These are phyloP conservation scores for Drosophila ochracea DNA, from an alignment of 2,888 invertebrate genomes.

Conservation along the genomic window DNA sequence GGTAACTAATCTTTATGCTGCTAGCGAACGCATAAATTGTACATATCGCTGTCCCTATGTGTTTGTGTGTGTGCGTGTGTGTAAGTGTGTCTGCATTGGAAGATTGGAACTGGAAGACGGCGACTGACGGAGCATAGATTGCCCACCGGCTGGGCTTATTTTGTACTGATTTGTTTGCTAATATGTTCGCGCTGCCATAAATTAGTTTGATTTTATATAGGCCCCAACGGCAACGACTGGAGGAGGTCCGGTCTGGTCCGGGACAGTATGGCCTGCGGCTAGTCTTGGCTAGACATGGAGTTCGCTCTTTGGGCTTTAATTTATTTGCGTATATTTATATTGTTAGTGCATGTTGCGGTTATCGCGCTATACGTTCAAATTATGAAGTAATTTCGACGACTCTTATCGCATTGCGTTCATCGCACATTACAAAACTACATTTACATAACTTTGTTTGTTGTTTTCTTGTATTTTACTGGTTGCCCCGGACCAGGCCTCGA, in stretches of 20 bases:
- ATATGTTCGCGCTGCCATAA: conserved; percentile 82
- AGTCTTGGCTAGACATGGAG: conserved; percentile 31
- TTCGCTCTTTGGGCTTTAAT: conserved; percentile 34
- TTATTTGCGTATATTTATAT: conserved; percentile 44
- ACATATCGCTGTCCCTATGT: conserved; percentile 31
- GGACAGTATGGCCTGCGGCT: conserved; percentile 42
- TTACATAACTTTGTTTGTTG: conserved; percentile 76
- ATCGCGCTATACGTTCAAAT: conserved; percentile 70
- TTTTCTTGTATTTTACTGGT: conserved; percentile 24
- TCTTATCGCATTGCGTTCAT: conserved; percentile 80
- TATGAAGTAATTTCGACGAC: conserved; percentile 75
- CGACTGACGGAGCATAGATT: conserved; percentile 21
- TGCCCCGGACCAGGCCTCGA: conserved; percentile 7
- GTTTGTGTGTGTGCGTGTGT: neutral
- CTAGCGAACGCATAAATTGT: conserved; percentile 75
- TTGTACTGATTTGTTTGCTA: conserved; percentile 83
- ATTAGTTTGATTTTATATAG: conserved; percentile 72
- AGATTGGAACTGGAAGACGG: conserved; percentile 21
- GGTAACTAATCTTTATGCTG: conserved; percentile 79
- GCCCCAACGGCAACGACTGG: conserved; percentile 39
- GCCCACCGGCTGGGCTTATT: conserved; percentile 72
- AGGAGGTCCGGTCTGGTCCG: conserved; percentile 36
- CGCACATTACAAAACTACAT: conserved; percentile 81
- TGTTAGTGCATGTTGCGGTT: conserved; percentile 64
- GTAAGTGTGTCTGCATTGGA: conserved; percentile 2